Evolutionary conservation across 2,113 vertebrate genomes (phyloP), one percentile per base, ranked within the genome.

Genomic region (Trachemys scripta): DNA sequence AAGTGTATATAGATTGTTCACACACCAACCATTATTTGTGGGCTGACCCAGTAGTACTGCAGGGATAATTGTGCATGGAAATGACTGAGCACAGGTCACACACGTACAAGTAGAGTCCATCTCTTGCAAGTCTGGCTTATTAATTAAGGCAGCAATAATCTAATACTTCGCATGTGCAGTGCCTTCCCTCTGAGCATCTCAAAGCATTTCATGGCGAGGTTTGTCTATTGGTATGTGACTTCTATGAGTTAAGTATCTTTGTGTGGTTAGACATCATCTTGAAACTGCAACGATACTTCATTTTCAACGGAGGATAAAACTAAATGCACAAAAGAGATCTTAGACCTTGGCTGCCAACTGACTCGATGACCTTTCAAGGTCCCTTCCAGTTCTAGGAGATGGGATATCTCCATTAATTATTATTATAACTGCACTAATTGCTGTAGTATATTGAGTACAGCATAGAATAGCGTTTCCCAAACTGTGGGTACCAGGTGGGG

Each of bases 381-480:
- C n/a, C n/a, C n/a, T n/a, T n/a, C n/a, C n/a, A n/a, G n/a, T n/a
- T n/a, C n/a, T n/a, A n/a, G n/a, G n/a, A n/a, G n/a, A n/a, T n/a
- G n/a, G n/a, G n/a, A n/a, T n/a, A n/a, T n/a, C n/a, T n/a, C n/a
- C n/a, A n/a, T n/a, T n/a, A n/a, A n/a, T n/a, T n/a, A n/a, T n/a
- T n/a, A n/a, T n/a, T n/a, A n/a, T n/a, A n/a, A n/a, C 62, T 94
- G 82, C 95, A 93, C 87, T 96, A 94, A 95, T 94, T 95, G 93
- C 95, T 90, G 51, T 92, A 92, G 51, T 94, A 72, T 92, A 1
- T 88, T 90, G 96, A 76, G 93, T 85, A 90, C 31, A 42, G 57
- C 76, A 69, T 69, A 69, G 35, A 35, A 35, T 6, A 45, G 27
- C 2, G 38, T 49, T 93, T 84, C 85, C 79, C 35, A 3, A 95